phyloP scores from a whole-genome alignment of 2,888 invertebrate genomes.

The Xanthorhoe spadicearia region DNA sequence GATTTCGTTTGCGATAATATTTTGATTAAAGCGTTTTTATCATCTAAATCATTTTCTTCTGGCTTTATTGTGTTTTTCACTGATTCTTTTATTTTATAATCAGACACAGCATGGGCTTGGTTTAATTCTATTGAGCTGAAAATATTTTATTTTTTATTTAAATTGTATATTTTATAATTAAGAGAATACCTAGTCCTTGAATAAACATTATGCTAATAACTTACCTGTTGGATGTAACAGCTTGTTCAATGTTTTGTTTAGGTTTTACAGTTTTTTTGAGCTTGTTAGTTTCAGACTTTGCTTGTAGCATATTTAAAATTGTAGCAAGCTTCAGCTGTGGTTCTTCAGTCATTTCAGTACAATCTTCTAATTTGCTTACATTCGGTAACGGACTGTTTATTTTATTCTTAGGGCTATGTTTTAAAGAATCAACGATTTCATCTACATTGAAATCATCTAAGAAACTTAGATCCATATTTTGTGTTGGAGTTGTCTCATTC shows the following conservation, averaged over 20 bases:
- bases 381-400: constrained; percentile 17
- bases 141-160: background rate
- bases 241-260: constrained; percentile 14
- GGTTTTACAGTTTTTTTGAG: constrained; percentile 5
- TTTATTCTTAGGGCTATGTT: constrained; percentile 41
- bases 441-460: constrained; percentile 71
- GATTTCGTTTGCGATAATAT: constrained; percentile 9
- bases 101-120: background rate
- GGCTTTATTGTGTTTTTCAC: background rate
- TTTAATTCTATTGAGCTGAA: constrained; percentile 11
- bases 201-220: background rate
- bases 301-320: constrained; percentile 14
- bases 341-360: constrained; percentile 8
- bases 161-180: background rate
- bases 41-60: background rate
- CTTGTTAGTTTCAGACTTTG: constrained; percentile 18
- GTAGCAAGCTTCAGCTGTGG: constrained; percentile 7
- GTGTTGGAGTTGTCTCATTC: constrained; percentile 18
- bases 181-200: background rate
- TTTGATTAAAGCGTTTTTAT: constrained; percentile 11
- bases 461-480: constrained; percentile 62
- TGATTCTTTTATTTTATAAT: background rate
- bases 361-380: constrained; percentile 21
- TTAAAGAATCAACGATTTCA: constrained; percentile 66
- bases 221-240: constrained; percentile 12